Percentiles rank a stretch among this genome's conserved stretches.
These are phyloP conservation scores for Crioceris asparagi DNA, from an alignment of 2,888 invertebrate species.

Conservation along the genomic window DNA sequence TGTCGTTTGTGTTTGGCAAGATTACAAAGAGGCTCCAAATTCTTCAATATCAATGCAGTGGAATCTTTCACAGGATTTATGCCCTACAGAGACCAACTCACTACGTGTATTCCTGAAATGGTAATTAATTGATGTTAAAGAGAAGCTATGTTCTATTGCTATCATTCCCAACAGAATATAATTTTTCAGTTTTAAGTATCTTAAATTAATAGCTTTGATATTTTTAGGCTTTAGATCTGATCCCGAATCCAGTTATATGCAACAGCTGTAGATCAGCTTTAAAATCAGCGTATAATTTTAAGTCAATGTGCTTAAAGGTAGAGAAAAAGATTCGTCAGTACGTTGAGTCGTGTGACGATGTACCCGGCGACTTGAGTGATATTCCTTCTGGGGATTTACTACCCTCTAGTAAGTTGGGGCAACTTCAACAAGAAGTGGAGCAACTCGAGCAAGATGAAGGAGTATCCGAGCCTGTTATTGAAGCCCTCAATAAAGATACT, in stretches of 20 bases:
- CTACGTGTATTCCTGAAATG: slow-evolving; percentile 30
- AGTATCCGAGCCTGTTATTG: slow-evolving; percentile 5
- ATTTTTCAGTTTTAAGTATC: background rate
- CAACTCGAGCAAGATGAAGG: slow-evolving; percentile 8
- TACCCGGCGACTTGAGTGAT: slow-evolving; percentile 19
- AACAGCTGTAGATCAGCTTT: slow-evolving; percentile 23
- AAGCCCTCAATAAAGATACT: slow-evolving; percentile 7
- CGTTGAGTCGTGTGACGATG: slow-evolving; percentile 19
- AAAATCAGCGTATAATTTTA: slow-evolving; percentile 25
- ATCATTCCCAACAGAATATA: too few relatives aligned
- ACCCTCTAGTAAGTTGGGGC: slow-evolving; percentile 10
- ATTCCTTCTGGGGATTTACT: slow-evolving; percentile 18
- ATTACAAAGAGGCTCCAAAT: slow-evolving; percentile 25
- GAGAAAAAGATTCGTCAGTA: slow-evolving; percentile 26
- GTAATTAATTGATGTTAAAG: slow-evolving; percentile 11
- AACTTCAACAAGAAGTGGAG: slow-evolving; percentile 10
- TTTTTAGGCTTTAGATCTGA: slow-evolving; percentile 23
- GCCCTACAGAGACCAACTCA: slow-evolving; percentile 29
- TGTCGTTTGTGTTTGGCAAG: slow-evolving; percentile 26
- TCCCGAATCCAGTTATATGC: slow-evolving; percentile 26
- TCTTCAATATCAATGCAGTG: slow-evolving; percentile 28
- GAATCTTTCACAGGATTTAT: slow-evolving; percentile 28
- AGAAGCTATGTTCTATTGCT: background rate
- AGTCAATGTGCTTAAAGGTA: slow-evolving; percentile 23
- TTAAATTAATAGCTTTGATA: background rate